Evolutionary conservation across 2,888 invertebrate species (phyloP), one percentile per base, ranked within the genome.

Genomic region (Chrysolina americana): DNA sequence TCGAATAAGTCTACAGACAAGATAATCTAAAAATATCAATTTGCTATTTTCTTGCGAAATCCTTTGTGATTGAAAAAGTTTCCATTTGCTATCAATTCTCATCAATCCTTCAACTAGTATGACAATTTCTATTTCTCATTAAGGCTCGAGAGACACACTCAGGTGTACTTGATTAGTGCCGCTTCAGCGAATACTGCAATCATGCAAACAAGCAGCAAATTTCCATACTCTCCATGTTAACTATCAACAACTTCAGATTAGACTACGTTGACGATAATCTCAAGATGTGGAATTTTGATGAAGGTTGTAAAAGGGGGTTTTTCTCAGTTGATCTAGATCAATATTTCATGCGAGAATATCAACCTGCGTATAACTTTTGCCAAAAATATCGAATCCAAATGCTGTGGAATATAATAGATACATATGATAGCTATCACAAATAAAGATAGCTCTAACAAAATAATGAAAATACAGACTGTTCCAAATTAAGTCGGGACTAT

Each of bases 201-300:
- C 73, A 76, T 68, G 74, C 76, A 71, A 76, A 76, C 76, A 76
- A 74, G 76, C 71, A 68, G 73, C 65, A 71, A 78, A 79, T 80
- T 80, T 80, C 75, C 79, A 79, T 79, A 78, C 65, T 41, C 74
- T 76, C 76, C 76, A 70, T 74, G 69, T 76, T 76, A 73, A 74
- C 77, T 77, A 78, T 77, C 75, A 80, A 78, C 78, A 78, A 77
- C 78, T 78, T 73, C 71, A 78, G 76, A 79, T 76, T 78, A 74
- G 74, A 77, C 77, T 78, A 73, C 76, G 74, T 75, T 74, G 70
- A 73, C 66, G 70, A 63, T 68, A 64, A 68, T 71, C 68, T 68
- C 48, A 44, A 56, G 65, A 47, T 69, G 9, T n/a, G 28, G 8
- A 19, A 59, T 8, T 17, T 50, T 50, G 50, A 50, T 50, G 19